A percentile compares a stretch with the other conserved stretches of the same genome.
Evolutionary conservation across 35 echinoderm and acorn worm species (phyloP).

Genomic region (Amphiura filiformis): DNA sequence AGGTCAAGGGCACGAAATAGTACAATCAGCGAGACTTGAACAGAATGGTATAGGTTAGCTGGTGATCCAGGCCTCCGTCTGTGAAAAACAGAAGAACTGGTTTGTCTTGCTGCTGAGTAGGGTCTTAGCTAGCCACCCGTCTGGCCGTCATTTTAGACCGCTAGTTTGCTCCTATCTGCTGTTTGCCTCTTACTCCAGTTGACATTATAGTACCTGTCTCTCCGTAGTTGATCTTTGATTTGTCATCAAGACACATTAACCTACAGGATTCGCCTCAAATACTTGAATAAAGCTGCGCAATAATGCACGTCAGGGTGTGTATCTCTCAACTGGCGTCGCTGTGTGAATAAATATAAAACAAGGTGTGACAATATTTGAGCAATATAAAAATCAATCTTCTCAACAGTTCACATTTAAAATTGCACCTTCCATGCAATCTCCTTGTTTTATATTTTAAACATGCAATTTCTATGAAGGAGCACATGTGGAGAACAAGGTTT

Average conservation of each 20-base stretch:
- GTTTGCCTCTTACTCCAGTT: slow-evolving; percentile 5
- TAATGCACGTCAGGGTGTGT: slow-evolving; percentile 23
- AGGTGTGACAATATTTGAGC: too few species aligned
- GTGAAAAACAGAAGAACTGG: neutral
- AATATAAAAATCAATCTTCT: too few species aligned
- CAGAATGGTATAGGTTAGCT: neutral
- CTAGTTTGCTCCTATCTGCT: slow-evolving; percentile 1
- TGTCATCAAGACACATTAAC: slow-evolving; percentile 23
- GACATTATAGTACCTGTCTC: neutral
- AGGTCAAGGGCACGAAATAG: neutral
- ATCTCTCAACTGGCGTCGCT: slow-evolving; percentile 5
- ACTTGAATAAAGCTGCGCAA: slow-evolving; percentile 17
- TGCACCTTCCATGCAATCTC: too few species aligned
- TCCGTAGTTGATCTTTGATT: slow-evolving; percentile 20
- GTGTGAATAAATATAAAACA: too few species aligned
- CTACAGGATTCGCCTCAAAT: neutral
- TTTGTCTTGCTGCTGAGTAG: neutral
- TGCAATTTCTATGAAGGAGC: too few species aligned
- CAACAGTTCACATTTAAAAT: too few species aligned
- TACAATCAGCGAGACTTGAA: neutral
- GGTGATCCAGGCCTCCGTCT: slow-evolving; percentile 18
- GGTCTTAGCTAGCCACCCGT: too few species aligned
- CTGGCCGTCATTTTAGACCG: too few species aligned
- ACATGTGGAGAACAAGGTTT: too few species aligned
- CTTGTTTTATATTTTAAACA: too few species aligned